Base-by-base conservation (phyloP, 2,888 invertebrate genomes). In the Cheilosia urbana region DNA sequence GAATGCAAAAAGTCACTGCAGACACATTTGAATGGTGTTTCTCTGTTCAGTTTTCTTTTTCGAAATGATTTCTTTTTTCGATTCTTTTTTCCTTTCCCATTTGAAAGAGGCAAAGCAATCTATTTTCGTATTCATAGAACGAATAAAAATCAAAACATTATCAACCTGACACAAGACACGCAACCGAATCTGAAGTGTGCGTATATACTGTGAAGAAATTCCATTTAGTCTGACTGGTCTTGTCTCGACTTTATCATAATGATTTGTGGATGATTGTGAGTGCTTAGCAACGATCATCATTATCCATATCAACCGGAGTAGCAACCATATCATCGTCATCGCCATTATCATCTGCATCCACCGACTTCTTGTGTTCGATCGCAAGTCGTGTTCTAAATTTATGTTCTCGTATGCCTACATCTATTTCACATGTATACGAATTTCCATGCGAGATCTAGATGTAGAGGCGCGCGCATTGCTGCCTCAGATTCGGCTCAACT, bases 121-220 rank as follows among this genome's bases (percentile, higher is more conserved):
- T 79, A 72, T 79, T 72, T 78, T 71, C 45, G 71, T 79, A 72
- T 72, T 72, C 72, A 79, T 72, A 79, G 65, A 78, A 71, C 63
- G 65, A 72, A 72, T 72, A 72, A 79, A 72, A 79, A 79, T 72
- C 79, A 80, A 73, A 80, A 80, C 73, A 79, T 72, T 79, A 72
- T 79, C 72, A 79, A 79, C 79, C 79, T 79, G 80, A 80, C 73
- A 79, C 65, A 72, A 71, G 72, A 69, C 72, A 73, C 80, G 53
- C 66, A 66, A 40, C 66, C 66, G 75, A 60, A 73, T 66, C 68
- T 80, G 45, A 80, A 73, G 80, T 80, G 53, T 80, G 66, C 9
- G 30, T 30, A 7, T 30, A 30, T 69, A 60, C 72, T 58, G 65
- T 73, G 58, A 60, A 80, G 45, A 66, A 80, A 73, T 80, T 80